These are phyloP conservation scores for Sitophilus oryzae DNA, from an alignment of 1,140 invertebrate genomes.

Conservation along the genomic window DNA sequence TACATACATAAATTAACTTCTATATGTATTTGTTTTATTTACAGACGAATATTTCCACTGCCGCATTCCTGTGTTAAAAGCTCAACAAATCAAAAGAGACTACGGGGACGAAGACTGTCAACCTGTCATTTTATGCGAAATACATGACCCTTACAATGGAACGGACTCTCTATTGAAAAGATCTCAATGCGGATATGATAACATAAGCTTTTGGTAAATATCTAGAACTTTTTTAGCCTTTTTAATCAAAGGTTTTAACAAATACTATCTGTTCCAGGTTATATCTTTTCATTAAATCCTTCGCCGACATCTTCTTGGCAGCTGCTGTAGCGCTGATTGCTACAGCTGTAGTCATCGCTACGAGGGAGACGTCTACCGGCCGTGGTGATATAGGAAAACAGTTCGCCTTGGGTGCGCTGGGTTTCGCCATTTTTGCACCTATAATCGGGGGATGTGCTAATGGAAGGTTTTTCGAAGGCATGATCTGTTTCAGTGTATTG, in stretches of 20 bases:
- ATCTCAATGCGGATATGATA: slow-evolving; percentile 61
- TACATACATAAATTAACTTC: too few species aligned
- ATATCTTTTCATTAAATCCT: slow-evolving; percentile 62
- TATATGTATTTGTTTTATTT: slow-evolving; percentile 20
- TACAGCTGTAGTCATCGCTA: slow-evolving; percentile 72
- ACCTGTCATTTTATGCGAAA: slow-evolving; percentile 60
- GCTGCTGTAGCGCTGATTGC: slow-evolving; percentile 64
- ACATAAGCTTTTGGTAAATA: slow-evolving; percentile 56
- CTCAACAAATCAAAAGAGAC: slow-evolving; percentile 22
- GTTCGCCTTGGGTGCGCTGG: slow-evolving; percentile 67
- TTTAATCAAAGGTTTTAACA: not conserved
- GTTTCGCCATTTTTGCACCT: slow-evolving; percentile 64
- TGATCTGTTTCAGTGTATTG: slow-evolving; percentile 54
- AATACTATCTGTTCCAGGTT: slow-evolving; percentile 28
- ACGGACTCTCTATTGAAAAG: slow-evolving; percentile 56
- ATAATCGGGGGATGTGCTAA: slow-evolving; percentile 49
- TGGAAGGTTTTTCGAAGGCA: slow-evolving; percentile 42
- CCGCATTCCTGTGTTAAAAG: slow-evolving; percentile 47
- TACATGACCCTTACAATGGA: slow-evolving; percentile 60
- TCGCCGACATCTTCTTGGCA: slow-evolving; percentile 72
- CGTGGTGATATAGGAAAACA: slow-evolving; percentile 76
- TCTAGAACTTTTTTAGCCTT: not conserved
- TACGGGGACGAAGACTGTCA: slow-evolving; percentile 45
- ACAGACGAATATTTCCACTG: slow-evolving; percentile 53
- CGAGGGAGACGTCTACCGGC: slow-evolving; percentile 69